phyloP scores from a whole-genome alignment of 1,140 invertebrate species.

The Drosophila albomicans region DNA sequence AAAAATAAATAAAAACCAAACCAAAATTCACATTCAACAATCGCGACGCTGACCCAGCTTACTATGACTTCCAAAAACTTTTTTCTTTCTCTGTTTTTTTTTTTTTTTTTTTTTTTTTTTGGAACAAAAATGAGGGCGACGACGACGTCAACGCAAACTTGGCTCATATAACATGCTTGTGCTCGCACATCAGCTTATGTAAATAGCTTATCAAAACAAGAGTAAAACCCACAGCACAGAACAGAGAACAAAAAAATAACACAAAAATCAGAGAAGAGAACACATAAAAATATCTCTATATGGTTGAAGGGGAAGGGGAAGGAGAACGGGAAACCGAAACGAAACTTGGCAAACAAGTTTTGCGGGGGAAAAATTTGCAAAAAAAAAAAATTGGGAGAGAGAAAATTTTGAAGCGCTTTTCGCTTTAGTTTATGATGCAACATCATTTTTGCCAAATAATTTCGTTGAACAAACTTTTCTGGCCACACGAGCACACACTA shows the following conservation, averaged over 20 bases:
- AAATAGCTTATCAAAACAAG: conserved; percentile 69
- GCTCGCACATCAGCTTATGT: conserved; percentile 69
- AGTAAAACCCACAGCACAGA: conserved; percentile 23
- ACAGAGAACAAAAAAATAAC: conserved; percentile 18
- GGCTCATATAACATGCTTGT: conserved; percentile 54
- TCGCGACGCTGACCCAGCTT: conserved; percentile 53
- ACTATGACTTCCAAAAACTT: conserved; percentile 50
- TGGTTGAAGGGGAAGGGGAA: not conserved
- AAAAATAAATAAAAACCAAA: no score
- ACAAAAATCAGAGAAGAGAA: not conserved
- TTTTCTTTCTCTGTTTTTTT: no score
- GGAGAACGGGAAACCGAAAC: not conserved
- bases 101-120: not conserved
- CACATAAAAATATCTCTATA: conserved; percentile 4
- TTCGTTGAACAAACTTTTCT: conserved; percentile 68
- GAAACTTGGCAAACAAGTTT: conserved; percentile 74
- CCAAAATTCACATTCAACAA: conserved; percentile 44
- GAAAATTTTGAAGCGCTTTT: conserved; percentile 69
- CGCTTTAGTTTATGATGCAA: conserved; percentile 78
- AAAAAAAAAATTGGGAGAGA: no score
- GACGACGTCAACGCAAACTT: conserved; percentile 24
- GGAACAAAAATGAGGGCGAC: conserved; percentile 2
- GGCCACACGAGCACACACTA: conserved; percentile 31
- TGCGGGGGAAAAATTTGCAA: conserved; percentile 55
- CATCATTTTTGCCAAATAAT: conserved; percentile 76